Evolutionary conservation across 2,113 vertebrate genomes (phyloP).

Genomic region (Cromileptes altivelis): DNA sequence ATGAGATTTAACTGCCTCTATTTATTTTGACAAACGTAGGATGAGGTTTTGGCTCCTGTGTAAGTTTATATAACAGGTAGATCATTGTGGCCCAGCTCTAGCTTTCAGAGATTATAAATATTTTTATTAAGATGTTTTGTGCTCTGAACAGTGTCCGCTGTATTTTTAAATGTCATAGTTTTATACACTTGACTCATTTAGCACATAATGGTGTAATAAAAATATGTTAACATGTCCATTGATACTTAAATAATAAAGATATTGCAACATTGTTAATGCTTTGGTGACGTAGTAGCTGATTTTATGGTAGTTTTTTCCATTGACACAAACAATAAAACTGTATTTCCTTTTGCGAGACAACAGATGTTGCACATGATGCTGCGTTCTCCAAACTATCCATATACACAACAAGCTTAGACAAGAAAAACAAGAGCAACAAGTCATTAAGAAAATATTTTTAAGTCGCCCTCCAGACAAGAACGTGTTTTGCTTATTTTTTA

Average conservation of each 20-base stretch:
- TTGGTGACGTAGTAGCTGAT: background rate
- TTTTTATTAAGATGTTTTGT: slow-evolving; percentile 39
- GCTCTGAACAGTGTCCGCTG: slow-evolving; percentile 29
- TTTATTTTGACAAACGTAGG: slow-evolving; percentile 64
- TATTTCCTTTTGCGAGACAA: background rate
- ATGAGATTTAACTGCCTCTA: slow-evolving; percentile 48
- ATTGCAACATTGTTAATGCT: slow-evolving; percentile 29
- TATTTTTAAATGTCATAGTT: slow-evolving; percentile 48
- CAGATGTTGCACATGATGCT: background rate
- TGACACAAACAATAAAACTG: background rate
- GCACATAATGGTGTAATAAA: slow-evolving; percentile 7
- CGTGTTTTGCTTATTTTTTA: too few species aligned
- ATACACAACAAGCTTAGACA: background rate
- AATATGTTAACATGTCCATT: slow-evolving; percentile 57
- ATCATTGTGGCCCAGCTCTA: slow-evolving; percentile 23
- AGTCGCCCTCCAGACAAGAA: too few species aligned
- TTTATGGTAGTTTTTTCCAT: background rate
- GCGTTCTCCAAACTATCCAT: background rate
- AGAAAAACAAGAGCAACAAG: background rate
- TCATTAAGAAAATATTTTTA: too few species aligned
- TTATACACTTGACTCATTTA: slow-evolving; percentile 49
- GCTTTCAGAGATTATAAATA: slow-evolving; percentile 15
- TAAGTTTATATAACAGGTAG: slow-evolving; percentile 39
- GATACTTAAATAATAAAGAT: slow-evolving; percentile 53
- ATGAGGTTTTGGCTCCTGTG: slow-evolving; percentile 34